A percentile compares a stretch with the other conserved stretches of the same genome.
phyloP scores from a whole-genome alignment of 2,113 vertebrate genomes.

The Bujurquina vittata region DNA sequence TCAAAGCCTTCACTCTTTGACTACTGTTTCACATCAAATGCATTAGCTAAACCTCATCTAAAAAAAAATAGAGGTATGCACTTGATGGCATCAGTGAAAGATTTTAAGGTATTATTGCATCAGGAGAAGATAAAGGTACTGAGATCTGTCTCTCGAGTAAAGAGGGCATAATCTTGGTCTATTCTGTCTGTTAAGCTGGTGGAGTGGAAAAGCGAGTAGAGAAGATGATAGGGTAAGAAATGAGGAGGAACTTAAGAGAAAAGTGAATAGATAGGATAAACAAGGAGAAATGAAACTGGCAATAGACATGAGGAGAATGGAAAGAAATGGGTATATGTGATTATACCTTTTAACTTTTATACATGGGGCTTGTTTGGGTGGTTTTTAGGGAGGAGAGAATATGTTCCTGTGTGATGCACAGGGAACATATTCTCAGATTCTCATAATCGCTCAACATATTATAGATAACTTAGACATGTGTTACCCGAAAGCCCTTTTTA shows the following conservation, averaged over 20 bases:
- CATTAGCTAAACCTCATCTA: background rate
- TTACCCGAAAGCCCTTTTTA: constrained; percentile 5
- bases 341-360: constrained; percentile 20
- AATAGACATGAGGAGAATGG: background rate
- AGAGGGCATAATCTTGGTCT: constrained; percentile 63
- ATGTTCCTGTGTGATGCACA: background rate
- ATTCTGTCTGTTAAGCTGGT: constrained; percentile 46
- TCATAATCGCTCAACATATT: background rate
- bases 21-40: background rate
- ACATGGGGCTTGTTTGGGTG: constrained; percentile 35
- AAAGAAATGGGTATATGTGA: background rate
- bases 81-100: constrained; percentile 28
- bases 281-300: background rate
- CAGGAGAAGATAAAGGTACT: constrained; percentile 68
- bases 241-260: background rate
- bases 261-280: constrained; percentile 19
- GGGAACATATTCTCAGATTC: background rate
- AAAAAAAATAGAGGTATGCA: background rate
- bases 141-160: constrained; percentile 63
- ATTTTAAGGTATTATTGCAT: constrained; percentile 59
- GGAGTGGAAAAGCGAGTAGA: constrained; percentile 27
- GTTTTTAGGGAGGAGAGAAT: constrained; percentile 27
- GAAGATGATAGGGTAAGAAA: constrained; percentile 9
- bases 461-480: background rate
- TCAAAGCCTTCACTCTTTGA: background rate